These are phyloP conservation scores for Dolichoris vasculosae DNA, from an alignment of 1,140 invertebrate genomes.

Conservation along the genomic window DNA sequence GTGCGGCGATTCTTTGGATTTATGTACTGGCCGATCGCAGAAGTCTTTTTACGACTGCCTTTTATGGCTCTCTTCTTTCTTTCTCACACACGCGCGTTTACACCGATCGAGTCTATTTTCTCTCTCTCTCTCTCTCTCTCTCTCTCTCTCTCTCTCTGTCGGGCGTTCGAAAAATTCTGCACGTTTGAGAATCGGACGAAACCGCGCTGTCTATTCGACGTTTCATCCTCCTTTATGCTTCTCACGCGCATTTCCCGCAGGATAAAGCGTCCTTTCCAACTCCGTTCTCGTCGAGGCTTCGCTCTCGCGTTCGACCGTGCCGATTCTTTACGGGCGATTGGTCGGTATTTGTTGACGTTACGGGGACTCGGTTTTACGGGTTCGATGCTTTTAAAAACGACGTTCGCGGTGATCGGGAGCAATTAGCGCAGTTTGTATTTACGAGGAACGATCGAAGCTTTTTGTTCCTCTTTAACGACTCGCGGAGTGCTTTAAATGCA, in stretches of 20 bases:
- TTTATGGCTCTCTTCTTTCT: slow-evolving; percentile 24
- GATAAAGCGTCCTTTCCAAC: no score
- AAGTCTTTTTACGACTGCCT: slow-evolving; percentile 40
- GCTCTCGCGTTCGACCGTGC: no score
- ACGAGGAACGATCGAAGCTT: no score
- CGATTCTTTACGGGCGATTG: no score
- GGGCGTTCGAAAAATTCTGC: not conserved
- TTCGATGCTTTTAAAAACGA: not conserved
- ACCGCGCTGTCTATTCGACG: not conserved
- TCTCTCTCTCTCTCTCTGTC: not conserved
- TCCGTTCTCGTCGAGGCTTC: no score
- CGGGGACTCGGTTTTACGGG: not conserved
- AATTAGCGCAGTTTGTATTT: no score
- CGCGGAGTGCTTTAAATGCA: no score
- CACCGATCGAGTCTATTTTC: no score
- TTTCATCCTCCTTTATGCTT: no score
- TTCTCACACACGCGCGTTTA: not conserved
- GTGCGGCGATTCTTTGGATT: slow-evolving; percentile 12
- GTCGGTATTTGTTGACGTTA: not conserved
- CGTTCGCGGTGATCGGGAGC: not conserved
- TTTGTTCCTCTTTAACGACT: no score
- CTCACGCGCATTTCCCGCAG: no score
- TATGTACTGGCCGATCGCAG: slow-evolving; percentile 33
- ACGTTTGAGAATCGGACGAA: not conserved
- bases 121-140: not conserved